Base-by-base conservation (phyloP, 2,113 vertebrate genomes). In the Psilopogon haemacephalus region DNA sequence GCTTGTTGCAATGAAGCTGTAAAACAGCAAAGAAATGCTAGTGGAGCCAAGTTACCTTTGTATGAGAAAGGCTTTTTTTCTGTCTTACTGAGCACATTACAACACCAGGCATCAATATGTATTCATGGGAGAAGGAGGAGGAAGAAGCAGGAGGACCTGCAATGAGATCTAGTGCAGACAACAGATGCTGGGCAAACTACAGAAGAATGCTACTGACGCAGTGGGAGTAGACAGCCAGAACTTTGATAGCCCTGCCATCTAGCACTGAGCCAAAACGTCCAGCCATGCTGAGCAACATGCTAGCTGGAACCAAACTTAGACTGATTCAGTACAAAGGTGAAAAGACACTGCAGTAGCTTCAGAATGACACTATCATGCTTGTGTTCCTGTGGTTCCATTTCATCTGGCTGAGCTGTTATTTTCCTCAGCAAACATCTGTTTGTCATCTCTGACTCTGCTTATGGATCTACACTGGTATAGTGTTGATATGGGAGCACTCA, bases 351-450 rank as follows among this genome's bases (percentile, higher is more conserved):
- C 37, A 54, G 67, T 11, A 55, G 30, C 52, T 88, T 75, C 42
- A 42, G 20, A 75, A 46, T 24, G 58, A 81, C 37, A 44, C 77
- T 32, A 14, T 6, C 21, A 44, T 73, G 21, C 46, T 56, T 58
- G 46, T 0, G 0, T 27, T 48, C 56, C 63, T 40, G n/a, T 46
- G 73, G 38, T 60, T 89, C 72, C 76, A 86, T 48, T 90, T 86
- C 72, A 75, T 65, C 44, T 63, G 26, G 27, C 14, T 54, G 63
- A 88, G 74, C 52, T 50, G 40, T 46, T 91, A 42, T 62, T 83
- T 93, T 69, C 60, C 67, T 76, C 84, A 73, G 33, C 68, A 90
- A 90, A 88, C 73, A 84, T 83, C 84, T 90, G 79, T 89, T 93
- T 93, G 33, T 84, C 71, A 86, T 93, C 86, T 84, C 84, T 93